A percentile compares a stretch with the other conserved stretches of the same genome.
Conservation (phyloP, 2,888 invertebrate genomes). For the Temnothorax ravouxi region DNA sequence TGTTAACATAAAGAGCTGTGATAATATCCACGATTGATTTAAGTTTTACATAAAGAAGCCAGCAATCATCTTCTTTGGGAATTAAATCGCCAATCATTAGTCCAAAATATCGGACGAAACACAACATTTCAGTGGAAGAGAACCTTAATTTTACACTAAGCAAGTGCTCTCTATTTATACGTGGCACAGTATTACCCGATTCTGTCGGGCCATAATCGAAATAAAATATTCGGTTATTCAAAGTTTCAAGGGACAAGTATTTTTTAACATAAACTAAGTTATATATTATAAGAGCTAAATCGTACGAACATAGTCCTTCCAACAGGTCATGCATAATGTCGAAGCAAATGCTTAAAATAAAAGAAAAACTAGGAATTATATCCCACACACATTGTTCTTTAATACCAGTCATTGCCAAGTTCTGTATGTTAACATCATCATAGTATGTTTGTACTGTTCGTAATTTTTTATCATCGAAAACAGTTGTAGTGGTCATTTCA, state of each 20-base stretch:
- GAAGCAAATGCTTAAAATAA: neutral
- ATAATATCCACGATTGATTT: neutral
- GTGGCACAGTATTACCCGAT: neutral
- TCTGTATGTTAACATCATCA: neutral
- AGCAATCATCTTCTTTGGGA: neutral
- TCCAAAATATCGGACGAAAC: neutral
- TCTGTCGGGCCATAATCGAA: neutral
- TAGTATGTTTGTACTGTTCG: too few species aligned
- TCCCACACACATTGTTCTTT: neutral
- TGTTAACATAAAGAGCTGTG: neutral
- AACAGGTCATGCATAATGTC: neutral
- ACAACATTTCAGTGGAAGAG: too few species aligned
- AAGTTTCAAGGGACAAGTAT: slow-evolving; percentile 2
- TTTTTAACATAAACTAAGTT: neutral
- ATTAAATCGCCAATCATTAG: neutral
- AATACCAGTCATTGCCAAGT: neutral
- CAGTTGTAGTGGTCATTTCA: neutral
- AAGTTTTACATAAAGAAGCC: neutral
- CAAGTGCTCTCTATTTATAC: neutral
- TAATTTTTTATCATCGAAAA: too few species aligned
- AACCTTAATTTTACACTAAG: too few species aligned
- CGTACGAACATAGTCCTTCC: too few species aligned
- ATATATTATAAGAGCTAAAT: neutral
- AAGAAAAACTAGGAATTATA: too few species aligned
- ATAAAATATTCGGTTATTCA: slow-evolving; percentile 3